phyloP scores from a whole-genome alignment of 2,888 invertebrate genomes.

The Agonum fuliginosum region DNA sequence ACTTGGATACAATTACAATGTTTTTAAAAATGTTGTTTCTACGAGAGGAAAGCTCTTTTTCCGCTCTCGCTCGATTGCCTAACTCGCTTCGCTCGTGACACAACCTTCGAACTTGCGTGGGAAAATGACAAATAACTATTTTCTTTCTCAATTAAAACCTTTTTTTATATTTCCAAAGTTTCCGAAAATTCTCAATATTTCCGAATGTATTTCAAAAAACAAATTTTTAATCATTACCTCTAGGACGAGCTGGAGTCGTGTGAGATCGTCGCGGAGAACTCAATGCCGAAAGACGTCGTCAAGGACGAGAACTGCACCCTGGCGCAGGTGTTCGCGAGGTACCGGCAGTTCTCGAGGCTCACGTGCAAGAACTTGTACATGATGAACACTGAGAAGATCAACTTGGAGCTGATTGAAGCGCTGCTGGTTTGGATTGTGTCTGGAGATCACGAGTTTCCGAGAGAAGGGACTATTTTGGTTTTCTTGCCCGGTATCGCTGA shows the following conservation, averaged over 20 bases:
- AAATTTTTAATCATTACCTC: no score
- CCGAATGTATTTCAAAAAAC: no score
- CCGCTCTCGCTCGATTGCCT: no score
- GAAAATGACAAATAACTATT: no score
- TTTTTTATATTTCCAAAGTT: no score
- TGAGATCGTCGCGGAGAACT: constrained; percentile 76
- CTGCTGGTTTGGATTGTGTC: constrained; percentile 82
- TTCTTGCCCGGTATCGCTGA: constrained; percentile 88
- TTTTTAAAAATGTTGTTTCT: no score
- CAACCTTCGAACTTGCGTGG: no score
- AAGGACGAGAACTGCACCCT: constrained; percentile 84
- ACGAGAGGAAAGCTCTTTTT: no score
- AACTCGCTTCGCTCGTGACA: no score
- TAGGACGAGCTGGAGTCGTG: constrained; percentile 78
- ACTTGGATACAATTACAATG: no score
- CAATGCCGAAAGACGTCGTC: constrained; percentile 77
- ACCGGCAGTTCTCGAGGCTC: constrained; percentile 77
- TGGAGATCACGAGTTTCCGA: constrained; percentile 81
- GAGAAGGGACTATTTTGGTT: constrained; percentile 84
- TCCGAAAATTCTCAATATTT: constrained; percentile 79
- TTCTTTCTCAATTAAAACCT: no score
- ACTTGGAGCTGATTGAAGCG: constrained; percentile 84
- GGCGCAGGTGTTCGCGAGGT: constrained; percentile 80
- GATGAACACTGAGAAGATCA: constrained; percentile 86
- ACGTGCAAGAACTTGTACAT: constrained; percentile 85